phyloP scores from a whole-genome alignment of 2,113 vertebrate genomes.

The Strigops habroptila region DNA sequence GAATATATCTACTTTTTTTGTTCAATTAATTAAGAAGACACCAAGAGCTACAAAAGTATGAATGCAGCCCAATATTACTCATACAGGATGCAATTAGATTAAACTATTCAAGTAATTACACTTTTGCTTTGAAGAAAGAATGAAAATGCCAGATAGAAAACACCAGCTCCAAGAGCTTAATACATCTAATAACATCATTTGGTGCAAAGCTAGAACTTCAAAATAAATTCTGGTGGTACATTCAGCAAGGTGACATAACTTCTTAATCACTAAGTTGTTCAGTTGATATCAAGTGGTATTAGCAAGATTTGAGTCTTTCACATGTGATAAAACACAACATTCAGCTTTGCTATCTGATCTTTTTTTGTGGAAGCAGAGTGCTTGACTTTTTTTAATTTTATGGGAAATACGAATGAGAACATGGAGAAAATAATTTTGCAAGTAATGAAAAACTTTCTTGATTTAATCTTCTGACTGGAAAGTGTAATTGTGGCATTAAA shows the following conservation, averaged over 20 bases:
- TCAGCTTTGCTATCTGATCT: background rate
- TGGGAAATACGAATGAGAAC: background rate
- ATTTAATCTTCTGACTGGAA: background rate
- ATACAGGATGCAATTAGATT: background rate
- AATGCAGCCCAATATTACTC: background rate
- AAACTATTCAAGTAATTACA: background rate
- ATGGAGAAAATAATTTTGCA: background rate
- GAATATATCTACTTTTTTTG: background rate
- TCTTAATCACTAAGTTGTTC: background rate
- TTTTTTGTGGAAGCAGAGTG: background rate
- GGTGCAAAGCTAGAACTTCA: background rate
- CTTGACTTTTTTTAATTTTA: background rate
- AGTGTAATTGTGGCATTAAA: background rate
- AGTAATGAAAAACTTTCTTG: background rate
- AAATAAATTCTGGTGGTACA: background rate
- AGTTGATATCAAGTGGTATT: background rate
- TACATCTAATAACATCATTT: background rate
- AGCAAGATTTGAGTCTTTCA: background rate
- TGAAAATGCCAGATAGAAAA: background rate
- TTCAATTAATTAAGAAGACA: background rate
- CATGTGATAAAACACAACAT: background rate
- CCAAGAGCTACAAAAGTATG: background rate
- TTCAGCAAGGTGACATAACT: background rate
- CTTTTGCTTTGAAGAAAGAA: background rate
- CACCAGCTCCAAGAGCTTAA: background rate